Evolutionary conservation across 2,888 invertebrate genomes (phyloP).

Genomic region (Pecten maximus): DNA sequence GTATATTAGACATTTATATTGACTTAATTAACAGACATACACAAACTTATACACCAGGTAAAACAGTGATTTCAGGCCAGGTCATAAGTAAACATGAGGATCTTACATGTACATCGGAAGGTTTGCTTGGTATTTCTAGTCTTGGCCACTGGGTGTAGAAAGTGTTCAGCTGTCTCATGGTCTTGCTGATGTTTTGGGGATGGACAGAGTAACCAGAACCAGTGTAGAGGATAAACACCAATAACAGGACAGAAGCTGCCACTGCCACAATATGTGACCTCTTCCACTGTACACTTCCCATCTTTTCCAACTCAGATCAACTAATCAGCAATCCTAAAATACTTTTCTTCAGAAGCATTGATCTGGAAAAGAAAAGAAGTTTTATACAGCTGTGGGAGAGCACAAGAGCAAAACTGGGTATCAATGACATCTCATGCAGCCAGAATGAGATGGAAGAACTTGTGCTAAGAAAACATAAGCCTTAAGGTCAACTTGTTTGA

Average conservation of each 20-base stretch:
- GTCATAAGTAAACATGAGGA: background rate
- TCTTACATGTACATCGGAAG: background rate
- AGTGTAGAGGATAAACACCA: background rate
- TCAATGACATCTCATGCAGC: no score
- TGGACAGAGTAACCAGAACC: background rate
- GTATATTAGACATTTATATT: no score
- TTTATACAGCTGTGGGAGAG: no score
- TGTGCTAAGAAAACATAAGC: no score
- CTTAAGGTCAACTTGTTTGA: no score
- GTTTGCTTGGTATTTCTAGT: background rate
- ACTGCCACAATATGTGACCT: background rate
- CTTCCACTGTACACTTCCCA: background rate
- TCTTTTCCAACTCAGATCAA: background rate
- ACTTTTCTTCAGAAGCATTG: no score
- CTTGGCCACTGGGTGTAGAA: background rate
- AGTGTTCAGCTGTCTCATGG: background rate
- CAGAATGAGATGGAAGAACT: no score
- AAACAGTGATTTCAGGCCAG: no score
- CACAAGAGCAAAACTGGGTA: no score
- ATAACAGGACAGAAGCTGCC: background rate
- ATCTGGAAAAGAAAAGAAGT: background rate
- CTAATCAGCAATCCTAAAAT: background rate
- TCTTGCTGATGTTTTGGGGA: background rate
- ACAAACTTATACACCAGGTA: no score
- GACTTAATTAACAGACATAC: no score